Evolutionary conservation across 2,888 invertebrate genomes (phyloP), one percentile per base, ranked within the genome.

Genomic region (Lepidochrysops patricia): DNA sequence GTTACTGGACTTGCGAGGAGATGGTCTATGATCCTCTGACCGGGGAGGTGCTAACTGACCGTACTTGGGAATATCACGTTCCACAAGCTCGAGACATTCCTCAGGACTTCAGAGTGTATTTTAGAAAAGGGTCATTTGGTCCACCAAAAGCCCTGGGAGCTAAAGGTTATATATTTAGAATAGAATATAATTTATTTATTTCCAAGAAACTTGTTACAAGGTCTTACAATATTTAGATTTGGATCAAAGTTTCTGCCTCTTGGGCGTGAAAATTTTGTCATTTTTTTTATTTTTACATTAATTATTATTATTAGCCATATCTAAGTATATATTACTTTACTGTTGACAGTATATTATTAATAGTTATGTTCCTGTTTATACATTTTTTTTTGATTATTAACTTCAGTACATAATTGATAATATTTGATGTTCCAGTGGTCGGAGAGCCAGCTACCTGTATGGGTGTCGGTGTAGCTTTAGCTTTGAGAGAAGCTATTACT

Each of bases 21-120:
- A 70, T 93, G 57, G 80, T 91, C 4, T 92, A 90, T 67, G 88
- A 92, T 66, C 75, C 84, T 7, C 71, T 79, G 25, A 90, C 91
- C 19, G 94, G 94, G 1, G 80, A 88, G 66, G 71, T 93, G 4
- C 77, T 92, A 4, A 93, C 93, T 12, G 87, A 92, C 69, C 87
- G 92, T 59, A 93, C 94, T 9, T 95, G 94, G 94, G 90, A 89
- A 61, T 93, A 93, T 70, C 91, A 92, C 71, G 89, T 91, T 12
- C 93, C 93, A 0, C 91, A 91, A 12, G 86, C 90, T 0, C 91
- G 91, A 68, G 93, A 93, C 68, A 93, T 93, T 68, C 93, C 93
- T 0, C 79, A 90, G 12, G 92, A 93, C 74, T 91, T 93, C 64
- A 83, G 92, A 57, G 77, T 93, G 2, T 86, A 86, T 34, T 89